A percentile compares a stretch with the other conserved stretches of the same genome.
phyloP scores from a whole-genome alignment of 2,888 invertebrate genomes.

The Orthosia gracilis region DNA sequence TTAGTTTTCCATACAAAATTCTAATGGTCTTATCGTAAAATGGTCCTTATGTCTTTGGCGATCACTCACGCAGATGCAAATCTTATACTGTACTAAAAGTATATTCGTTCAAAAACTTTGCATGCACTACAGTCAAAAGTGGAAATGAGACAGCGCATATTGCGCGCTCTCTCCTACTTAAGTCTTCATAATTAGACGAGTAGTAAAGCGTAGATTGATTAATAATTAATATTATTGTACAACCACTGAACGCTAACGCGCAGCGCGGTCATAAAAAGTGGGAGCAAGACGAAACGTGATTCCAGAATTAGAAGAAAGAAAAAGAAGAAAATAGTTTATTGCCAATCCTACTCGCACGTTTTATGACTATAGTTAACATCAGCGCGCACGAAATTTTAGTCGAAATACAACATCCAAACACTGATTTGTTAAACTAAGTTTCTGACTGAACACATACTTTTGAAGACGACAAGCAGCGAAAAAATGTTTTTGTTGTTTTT shows the following conservation, averaged over 20 bases:
- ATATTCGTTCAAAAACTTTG: constrained; percentile 11
- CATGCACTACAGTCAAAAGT: constrained; percentile 2
- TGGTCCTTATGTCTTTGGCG: neutral
- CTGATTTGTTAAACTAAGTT: constrained; percentile 28
- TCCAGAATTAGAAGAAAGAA: too few species aligned
- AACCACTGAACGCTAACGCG: neutral
- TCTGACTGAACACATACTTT: constrained; percentile 26
- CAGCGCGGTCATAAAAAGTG: constrained; percentile 11
- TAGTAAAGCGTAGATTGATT: constrained; percentile 25
- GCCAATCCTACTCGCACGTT: constrained; percentile 15
- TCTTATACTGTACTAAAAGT: constrained; percentile 1
- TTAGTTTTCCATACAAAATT: neutral
- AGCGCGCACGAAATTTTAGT: constrained; percentile 19
- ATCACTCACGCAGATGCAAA: constrained; percentile 32
- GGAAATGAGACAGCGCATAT: constrained; percentile 16
- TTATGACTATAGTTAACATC: neutral
- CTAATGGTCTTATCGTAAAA: neutral
- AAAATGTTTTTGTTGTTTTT: neutral
- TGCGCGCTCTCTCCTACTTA: constrained; percentile 9
- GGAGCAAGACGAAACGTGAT: constrained; percentile 15
- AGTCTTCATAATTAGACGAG: neutral
- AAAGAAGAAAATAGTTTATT: neutral
- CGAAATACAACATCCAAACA: constrained; percentile 43
- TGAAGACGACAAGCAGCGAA: constrained; percentile 4
- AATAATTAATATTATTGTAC: constrained; percentile 40